Base-by-base conservation (phyloP, 2,888 invertebrate species). In the Eilema caniola region DNA sequence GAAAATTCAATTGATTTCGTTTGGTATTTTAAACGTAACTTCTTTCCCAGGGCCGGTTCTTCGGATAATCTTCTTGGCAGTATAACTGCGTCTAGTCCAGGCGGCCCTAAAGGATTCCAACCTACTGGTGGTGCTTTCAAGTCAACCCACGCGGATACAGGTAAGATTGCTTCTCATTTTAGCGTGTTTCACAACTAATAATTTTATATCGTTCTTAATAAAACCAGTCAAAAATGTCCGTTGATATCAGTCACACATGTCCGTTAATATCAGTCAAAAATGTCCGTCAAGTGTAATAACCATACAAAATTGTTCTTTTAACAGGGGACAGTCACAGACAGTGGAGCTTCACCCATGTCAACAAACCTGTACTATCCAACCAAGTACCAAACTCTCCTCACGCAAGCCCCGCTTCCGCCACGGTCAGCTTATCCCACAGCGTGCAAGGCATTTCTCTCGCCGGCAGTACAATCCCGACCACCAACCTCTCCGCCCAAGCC, bases 91-190 rank as follows among this genome's bases (percentile, higher is more conserved):
- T 95, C 94, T 66, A 98, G 98, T 94, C 98, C 98, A 25, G 97
- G 97, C 62, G 98, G 98, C 62, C 96, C 98, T 70, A 97, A 97
- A 81, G 98, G 97, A 83, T 99, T 99, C 95, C 99, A 99, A 90
- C 98, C 99, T 0, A 98, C 98, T 68, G 98, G 98, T 65, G 98
- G 98, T 25, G 98, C 99, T 59, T 99, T 99, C 89, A 98, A 98
- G 92, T 98, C 98, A 23, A 97, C 98, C 95, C 98, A 93, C 63
- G 92, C 93, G 76, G 95, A 95, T 80, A 87, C 97, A 56, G 88
- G 94, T 94, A 84, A 76, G 74, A 71, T 59, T 53, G 20, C 56
- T 67, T 23, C 11, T 41, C n/a, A 31, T 3, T 47, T 53, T 20
- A 37, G 14, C 12, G 57, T 37, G 5, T 37, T 37, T 12, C 33